These are phyloP conservation scores for Euthynnus affinis DNA, from an alignment of 2,797 vertebrate species.

Conservation along the genomic window DNA sequence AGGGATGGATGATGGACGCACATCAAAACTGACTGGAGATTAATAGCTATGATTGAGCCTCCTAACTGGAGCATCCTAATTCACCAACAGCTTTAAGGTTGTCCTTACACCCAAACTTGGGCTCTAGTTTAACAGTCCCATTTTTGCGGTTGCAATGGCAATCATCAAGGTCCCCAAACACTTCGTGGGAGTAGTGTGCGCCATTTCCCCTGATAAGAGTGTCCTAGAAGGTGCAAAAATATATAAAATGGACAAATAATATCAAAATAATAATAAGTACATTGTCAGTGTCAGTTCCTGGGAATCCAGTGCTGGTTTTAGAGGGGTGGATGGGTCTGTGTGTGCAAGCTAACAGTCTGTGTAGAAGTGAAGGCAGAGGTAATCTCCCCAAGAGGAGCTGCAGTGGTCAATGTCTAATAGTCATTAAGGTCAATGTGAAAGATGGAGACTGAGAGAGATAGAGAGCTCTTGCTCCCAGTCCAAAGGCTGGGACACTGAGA, in stretches of 20 bases:
- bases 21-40: slow-evolving; percentile 31
- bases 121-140: slow-evolving; percentile 34
- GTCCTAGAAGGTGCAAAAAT: slow-evolving; percentile 46
- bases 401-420: slow-evolving; percentile 69
- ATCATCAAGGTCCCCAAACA: slow-evolving; percentile 36
- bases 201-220: slow-evolving; percentile 54
- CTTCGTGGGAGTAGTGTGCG: slow-evolving; percentile 39
- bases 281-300: slow-evolving; percentile 70
- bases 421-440: slow-evolving; percentile 78
- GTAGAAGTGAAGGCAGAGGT: slow-evolving; percentile 81
- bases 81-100: slow-evolving; percentile 23
- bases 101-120: slow-evolving; percentile 19
- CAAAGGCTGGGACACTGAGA: slow-evolving; percentile 68
- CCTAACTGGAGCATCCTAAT: slow-evolving; percentile 29
- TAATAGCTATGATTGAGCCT: slow-evolving; percentile 34
- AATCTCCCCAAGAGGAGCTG: slow-evolving; percentile 54
- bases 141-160: slow-evolving; percentile 22
- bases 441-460: slow-evolving; percentile 75
- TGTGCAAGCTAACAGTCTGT: slow-evolving; percentile 82
- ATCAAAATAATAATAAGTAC: slow-evolving; percentile 47
- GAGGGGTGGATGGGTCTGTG: slow-evolving; percentile 51
- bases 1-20: slow-evolving; percentile 37
- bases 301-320: slow-evolving; percentile 80
- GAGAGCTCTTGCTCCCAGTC: slow-evolving; percentile 79
- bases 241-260: slow-evolving; percentile 54